Base-by-base conservation (phyloP, 2,797 vertebrate species). In the Pelodytes ibericus region DNA sequence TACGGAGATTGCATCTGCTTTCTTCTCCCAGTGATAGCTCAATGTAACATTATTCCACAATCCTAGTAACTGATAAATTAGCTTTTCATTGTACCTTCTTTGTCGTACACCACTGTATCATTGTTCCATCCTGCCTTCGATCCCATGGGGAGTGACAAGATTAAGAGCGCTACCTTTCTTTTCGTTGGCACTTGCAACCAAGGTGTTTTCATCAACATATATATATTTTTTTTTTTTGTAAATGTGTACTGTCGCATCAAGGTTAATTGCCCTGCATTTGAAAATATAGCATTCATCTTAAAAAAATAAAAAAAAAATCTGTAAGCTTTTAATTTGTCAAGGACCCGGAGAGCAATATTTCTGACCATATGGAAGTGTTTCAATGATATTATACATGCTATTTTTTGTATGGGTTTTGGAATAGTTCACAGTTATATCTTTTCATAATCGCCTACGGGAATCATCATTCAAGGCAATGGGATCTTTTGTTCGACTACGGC, bases 401-500 rank as follows among this genome's bases (percentile, higher is more conserved):
- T n/a, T n/a, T n/a, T n/a, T n/a, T n/a, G n/a, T n/a, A n/a, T n/a
- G n/a, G n/a, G n/a, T n/a, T n/a, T n/a, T n/a, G n/a, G n/a, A n/a
- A n/a, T n/a, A n/a, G n/a, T n/a, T n/a, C n/a, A n/a, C n/a, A n/a
- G n/a, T n/a, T n/a, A n/a, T n/a, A n/a, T n/a, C n/a, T n/a, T n/a
- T n/a, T n/a, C n/a, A n/a, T n/a, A n/a, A n/a, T n/a, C n/a, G n/a
- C n/a, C n/a, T n/a, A n/a, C n/a, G n/a, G n/a, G n/a, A n/a, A n/a
- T 44, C 3, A 16, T 16, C 15, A 16, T 44, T 44, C 41, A 44
- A 44, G 3, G 15, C 15, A 44, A 44, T 16, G 25, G n/a, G 58
- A 58, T 58, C 65, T 74, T 74, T 65, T 74, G 51, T 57, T 33
- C 57, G 47, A 75, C 66, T 75, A 53, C 58, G 68, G 58, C 31